Evolutionary conservation across 2,888 invertebrate species (phyloP).

Genomic region (Calameuta filiformis): DNA sequence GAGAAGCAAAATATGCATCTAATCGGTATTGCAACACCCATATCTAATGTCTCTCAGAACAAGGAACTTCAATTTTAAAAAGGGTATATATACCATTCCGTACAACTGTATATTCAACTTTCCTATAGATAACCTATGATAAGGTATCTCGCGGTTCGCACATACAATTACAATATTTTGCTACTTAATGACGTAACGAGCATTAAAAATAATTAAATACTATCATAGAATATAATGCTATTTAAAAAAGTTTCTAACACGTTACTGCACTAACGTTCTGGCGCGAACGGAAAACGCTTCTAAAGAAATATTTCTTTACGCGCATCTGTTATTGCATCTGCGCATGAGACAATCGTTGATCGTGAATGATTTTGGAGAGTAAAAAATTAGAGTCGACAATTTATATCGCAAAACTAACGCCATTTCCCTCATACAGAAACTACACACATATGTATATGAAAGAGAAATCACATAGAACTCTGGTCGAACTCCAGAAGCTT

Average conservation of each 20-base stretch:
- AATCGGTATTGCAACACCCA: neutral
- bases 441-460: no score
- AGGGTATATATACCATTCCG: neutral
- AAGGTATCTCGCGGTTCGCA: neutral
- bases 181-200: neutral
- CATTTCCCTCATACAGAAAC: neutral
- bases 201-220: neutral
- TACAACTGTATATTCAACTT: neutral
- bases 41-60: neutral
- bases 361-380: neutral
- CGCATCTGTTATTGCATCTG: neutral
- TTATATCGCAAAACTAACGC: no score
- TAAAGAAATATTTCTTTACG: neutral
- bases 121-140: neutral
- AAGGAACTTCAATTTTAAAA: neutral
- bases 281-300: neutral
- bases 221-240: neutral
- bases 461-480: no score
- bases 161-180: neutral
- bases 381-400: neutral
- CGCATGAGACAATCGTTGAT: neutral
- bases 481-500: no score
- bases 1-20: neutral
- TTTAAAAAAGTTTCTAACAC: neutral
- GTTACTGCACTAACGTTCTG: neutral